A percentile compares a stretch with the other conserved stretches of the same genome.
These are phyloP conservation scores for Prosopocoilus inquinatus DNA, from an alignment of 2,888 invertebrate species.

Conservation along the genomic window DNA sequence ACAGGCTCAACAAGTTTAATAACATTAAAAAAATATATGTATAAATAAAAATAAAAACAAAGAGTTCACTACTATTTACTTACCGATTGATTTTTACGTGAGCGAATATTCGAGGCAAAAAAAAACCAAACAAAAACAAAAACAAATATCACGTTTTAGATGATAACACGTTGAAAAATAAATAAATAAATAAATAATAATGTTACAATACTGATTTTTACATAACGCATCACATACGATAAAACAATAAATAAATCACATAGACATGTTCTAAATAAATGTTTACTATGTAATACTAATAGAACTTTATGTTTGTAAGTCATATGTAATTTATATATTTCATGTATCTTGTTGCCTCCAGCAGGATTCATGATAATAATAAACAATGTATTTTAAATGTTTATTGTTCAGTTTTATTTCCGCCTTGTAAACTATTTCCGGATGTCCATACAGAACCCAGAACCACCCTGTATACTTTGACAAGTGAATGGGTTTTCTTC, in stretches of 20 bases:
- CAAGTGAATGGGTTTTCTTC: no score
- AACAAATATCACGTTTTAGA: constrained; percentile 27
- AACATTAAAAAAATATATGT: constrained; percentile 22
- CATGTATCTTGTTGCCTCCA: constrained; percentile 47
- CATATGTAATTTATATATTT: constrained; percentile 35
- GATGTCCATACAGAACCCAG: no score
- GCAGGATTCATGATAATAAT: constrained; percentile 41
- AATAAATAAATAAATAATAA: no score
- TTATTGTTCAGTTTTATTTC: constrained; percentile 21
- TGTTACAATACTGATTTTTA: constrained; percentile 28
- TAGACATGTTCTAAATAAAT: constrained; percentile 44
- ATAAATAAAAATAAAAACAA: neutral
- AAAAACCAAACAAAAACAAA: constrained; percentile 9
- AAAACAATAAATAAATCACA: constrained; percentile 24
- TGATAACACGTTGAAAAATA: constrained; percentile 25
- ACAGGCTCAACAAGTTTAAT: constrained; percentile 35
- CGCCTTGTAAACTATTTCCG: neutral
- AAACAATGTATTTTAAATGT: constrained; percentile 46
- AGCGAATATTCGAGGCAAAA: neutral
- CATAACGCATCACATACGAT: constrained; percentile 24
- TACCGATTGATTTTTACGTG: constrained; percentile 2
- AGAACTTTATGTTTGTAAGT: constrained; percentile 36
- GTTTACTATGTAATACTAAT: constrained; percentile 40
- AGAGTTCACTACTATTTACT: neutral
- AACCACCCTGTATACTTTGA: no score